These are phyloP conservation scores for Cynopterus brachyotis DNA, from an alignment of 2,113 vertebrate species.

Conservation along the genomic window DNA sequence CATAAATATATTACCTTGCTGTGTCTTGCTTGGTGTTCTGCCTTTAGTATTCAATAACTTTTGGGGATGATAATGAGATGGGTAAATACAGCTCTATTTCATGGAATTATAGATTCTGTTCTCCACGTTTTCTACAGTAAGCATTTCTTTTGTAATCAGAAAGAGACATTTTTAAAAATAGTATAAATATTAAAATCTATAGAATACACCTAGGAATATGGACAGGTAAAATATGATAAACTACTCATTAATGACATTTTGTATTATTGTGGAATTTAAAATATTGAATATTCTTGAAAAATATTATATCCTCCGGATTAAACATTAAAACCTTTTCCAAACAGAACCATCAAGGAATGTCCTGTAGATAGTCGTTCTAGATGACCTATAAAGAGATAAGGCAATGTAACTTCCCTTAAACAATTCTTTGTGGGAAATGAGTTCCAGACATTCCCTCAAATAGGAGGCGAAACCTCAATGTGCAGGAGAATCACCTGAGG, in stretches of 20 bases:
- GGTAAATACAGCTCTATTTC: background rate
- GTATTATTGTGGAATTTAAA: background rate
- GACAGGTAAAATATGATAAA: background rate
- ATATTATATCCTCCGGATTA: background rate
- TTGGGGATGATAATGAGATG: background rate
- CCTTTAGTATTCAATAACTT: background rate
- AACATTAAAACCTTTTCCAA: background rate
- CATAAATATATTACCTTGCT: background rate
- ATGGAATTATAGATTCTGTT: background rate
- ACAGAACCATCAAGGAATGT: background rate
- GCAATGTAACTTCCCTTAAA: background rate
- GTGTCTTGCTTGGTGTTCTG: background rate
- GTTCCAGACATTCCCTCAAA: background rate
- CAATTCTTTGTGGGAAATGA: background rate
- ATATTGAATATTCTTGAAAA: background rate
- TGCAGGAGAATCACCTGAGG: background rate
- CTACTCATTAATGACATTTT: background rate
- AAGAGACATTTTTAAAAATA: background rate
- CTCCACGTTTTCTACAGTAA: background rate
- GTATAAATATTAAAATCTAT: background rate
- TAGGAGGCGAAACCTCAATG: background rate
- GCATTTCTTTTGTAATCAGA: background rate
- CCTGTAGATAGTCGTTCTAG: background rate
- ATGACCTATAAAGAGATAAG: background rate
- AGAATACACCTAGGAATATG: background rate